Evolutionary conservation across 2,888 invertebrate genomes (phyloP), one percentile per base, ranked within the genome.

Genomic region (Cephus sareptanus): DNA sequence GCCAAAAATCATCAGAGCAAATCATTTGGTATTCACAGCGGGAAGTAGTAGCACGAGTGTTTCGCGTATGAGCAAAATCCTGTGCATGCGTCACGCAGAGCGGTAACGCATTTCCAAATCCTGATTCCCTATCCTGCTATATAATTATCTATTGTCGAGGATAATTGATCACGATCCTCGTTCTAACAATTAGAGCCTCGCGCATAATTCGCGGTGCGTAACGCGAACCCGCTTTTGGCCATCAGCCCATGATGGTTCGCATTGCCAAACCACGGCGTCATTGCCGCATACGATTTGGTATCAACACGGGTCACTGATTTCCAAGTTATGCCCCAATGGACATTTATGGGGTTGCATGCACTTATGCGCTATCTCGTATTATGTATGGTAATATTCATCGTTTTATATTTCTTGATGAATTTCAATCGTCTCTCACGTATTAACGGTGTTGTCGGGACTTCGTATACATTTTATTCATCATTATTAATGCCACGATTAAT

Each of bases 21-120:
- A 79, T 81, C 83, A 84, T 87, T 88, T 86, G 84, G 86, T 86
- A 87, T 88, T 88, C 87, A 82, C 83, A 83, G 84, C 83, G 87
- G 86, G 85, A 86, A 84, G 85, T 34, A 15, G 71, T 31, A 71
- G 13, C 71, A 56, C 23, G 56, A 56, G 56, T 56, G 56, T 56
- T 56, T 56, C 56, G 23, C 56, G 71, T 34, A 34, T 31, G 71
- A 71, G 71, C 71, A 31, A 56, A 56, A 56, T 56, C 23, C 23
- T 23, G 23, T 56, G 56, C 23, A 56, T 23, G 56, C 56, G 56
- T 56, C 56, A 56, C 56, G 56, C 56, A 56, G 56, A 56, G 9
- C 23, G 56, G 56, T 56, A 56, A 56, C 56, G 56, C 56, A 56
- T 56, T 56, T 23, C 56, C 83, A 81, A 78, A 75, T 80, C 80